Conservation (phyloP, 2,797 vertebrate genomes). For the Caiman crocodilus region DNA sequence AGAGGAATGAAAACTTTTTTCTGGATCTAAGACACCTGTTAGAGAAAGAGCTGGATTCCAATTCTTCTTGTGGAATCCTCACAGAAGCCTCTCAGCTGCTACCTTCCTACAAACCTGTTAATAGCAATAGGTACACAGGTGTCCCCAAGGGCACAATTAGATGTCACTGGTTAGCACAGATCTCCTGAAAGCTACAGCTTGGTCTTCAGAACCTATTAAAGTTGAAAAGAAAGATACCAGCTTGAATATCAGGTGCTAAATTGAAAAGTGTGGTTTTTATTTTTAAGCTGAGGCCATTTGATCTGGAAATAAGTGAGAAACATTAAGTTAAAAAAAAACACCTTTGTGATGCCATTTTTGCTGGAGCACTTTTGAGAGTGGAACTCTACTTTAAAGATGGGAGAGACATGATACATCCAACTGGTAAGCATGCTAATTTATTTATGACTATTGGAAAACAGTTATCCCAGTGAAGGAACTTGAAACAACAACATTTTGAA, state of each 20-base stretch:
- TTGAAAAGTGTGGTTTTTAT: background rate
- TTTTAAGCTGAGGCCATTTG: background rate
- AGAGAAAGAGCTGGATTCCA: background rate
- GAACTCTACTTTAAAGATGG: conserved; percentile 20
- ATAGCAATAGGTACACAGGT: background rate
- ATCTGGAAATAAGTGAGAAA: background rate
- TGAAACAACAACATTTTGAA: conserved; percentile 44
- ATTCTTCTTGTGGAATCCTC: background rate
- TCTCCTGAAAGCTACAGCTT: background rate
- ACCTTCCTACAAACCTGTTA: background rate
- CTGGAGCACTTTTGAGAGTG: background rate
- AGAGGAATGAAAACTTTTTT: background rate
- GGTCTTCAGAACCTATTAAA: conserved; percentile 10
- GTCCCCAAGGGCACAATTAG: background rate
- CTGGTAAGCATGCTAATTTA: conserved; percentile 15
- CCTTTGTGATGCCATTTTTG: background rate
- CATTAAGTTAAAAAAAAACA: background rate
- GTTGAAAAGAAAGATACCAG: background rate
- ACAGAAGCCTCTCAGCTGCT: background rate
- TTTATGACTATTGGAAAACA: background rate
- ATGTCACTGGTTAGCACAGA: background rate
- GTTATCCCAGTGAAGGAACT: background rate
- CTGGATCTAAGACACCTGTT: background rate
- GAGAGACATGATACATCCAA: conserved; percentile 29
- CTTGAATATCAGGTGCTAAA: background rate